Evolutionary conservation across 2,113 vertebrate genomes (phyloP).

Genomic region (Microcebus jonahi): DNA sequence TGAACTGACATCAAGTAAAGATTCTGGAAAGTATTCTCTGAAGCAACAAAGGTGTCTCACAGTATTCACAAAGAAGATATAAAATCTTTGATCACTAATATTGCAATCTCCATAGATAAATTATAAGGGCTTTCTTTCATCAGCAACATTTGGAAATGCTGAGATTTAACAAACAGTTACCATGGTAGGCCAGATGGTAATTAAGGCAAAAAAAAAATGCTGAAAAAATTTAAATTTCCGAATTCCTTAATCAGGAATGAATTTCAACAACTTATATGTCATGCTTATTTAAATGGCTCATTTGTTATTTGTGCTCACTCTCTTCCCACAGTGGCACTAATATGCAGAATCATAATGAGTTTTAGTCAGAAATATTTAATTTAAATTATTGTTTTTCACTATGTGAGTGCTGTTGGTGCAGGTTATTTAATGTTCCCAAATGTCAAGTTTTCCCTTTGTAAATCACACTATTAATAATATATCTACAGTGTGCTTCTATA

Average conservation of each 20-base stretch:
- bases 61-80: conserved; percentile 7
- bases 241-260: not conserved
- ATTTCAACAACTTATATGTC: not conserved
- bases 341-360: not conserved
- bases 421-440: not conserved
- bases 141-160: conserved; percentile 52
- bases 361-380: not conserved
- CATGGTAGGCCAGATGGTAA: conserved; percentile 44
- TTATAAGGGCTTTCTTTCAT: conserved; percentile 46
- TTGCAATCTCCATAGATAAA: conserved; percentile 58
- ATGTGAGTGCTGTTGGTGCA: not conserved
- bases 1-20: conserved; percentile 26
- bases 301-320: not conserved
- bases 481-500: not conserved
- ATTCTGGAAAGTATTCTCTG: not conserved
- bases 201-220: not conserved
- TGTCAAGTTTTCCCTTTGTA: not conserved
- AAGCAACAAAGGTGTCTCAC: conserved; percentile 17
- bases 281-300: not conserved
- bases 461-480: not conserved
- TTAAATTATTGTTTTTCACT: not conserved
- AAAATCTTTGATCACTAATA: conserved; percentile 50
- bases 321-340: not conserved
- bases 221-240: conserved; percentile 33
- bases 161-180: conserved; percentile 9